Base-by-base conservation (phyloP, 1,140 invertebrate genomes). In the Trichomalopsis sarcophagae region DNA sequence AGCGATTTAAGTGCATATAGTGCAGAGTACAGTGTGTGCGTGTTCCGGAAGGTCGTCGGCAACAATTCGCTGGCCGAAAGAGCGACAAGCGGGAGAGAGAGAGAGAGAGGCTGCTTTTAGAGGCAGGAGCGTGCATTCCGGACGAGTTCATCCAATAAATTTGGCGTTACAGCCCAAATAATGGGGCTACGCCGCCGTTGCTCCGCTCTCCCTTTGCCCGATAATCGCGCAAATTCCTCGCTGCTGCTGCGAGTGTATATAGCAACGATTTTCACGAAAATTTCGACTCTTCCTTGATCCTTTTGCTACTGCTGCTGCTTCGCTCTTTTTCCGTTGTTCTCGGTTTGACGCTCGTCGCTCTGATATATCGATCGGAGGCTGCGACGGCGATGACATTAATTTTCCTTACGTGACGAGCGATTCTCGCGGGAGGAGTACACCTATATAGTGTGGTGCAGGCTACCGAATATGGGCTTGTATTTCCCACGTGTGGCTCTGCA, bases 111-210 rank as follows among this genome's bases (percentile, higher is more conserved):
- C 33, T 0, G 73, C 73, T 75, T 75, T 75, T 75, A 40, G 73
- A 75, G 73, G 27, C 17, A 27, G 27, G 27, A 27, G 33, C 5
- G 69, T 27, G 73, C 73, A 75, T 75, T 75, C 73, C 73, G 7
- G 33, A 7, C 73, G 73, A 75, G 73, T 75, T 75, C 73, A 75
- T 75, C 73, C 73, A 75, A 75, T 75, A 75, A 75, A 75, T 75
- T 75, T 36, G 73, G 9, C 73, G 30, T 75, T 75, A 75, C 73
- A 40, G 73, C 73, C 36, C 13, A 40, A 14, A 33, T 75, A 75
- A 75, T 75, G 73, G 73, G 33, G 14, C 33, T 44, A 14, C 73
- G 33, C 14, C 11, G 11, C 14, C 11, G 11, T 33, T 5, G 23
- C 23, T 10, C 6, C 27, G 10, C 69, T 10, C 69, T 13, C 17